Conservation (phyloP, 2,113 vertebrate species). For the Istiophorus platypterus region DNA sequence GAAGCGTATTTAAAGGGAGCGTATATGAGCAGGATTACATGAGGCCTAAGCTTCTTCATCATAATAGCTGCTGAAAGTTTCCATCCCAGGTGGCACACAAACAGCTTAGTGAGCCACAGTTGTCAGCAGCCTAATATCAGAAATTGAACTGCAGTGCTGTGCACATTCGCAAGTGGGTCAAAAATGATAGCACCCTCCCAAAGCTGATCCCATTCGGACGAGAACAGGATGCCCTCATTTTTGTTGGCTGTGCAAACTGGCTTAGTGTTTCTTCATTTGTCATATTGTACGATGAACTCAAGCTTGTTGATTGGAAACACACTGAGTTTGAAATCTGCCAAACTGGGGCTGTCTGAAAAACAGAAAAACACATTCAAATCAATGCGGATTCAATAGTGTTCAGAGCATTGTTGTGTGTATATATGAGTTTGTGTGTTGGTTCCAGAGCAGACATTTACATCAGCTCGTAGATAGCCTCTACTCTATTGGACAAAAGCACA, state of each 20-base stretch:
- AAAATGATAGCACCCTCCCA: constrained; percentile 57
- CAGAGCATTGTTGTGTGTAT: no score
- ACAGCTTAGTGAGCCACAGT: constrained; percentile 65
- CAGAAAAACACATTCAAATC: not conserved
- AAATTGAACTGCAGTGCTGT: constrained; percentile 53
- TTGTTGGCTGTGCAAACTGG: constrained; percentile 50
- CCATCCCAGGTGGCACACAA: constrained; percentile 70
- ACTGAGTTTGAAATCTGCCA: not conserved
- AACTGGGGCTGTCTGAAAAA: not conserved
- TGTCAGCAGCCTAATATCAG: constrained; percentile 63
- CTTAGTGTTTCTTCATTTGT: constrained; percentile 49
- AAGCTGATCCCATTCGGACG: constrained; percentile 67
- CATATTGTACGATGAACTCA: constrained; percentile 22
- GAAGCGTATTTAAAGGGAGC: constrained; percentile 57
- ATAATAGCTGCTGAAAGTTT: constrained; percentile 75
- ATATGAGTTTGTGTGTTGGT: no score
- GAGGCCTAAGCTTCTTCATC: constrained; percentile 69
- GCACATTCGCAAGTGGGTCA: constrained; percentile 67
- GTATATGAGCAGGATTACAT: constrained; percentile 69
- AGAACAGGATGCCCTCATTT: constrained; percentile 70
- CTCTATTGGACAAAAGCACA: no score
- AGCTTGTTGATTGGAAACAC: not conserved
- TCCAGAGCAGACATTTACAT: no score
- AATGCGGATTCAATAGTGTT: no score
- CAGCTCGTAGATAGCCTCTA: no score